Percentiles rank a stretch among this genome's conserved stretches.
These are phyloP conservation scores for Numenius phaeopus DNA, from an alignment of 2,797 vertebrate genomes.

Conservation along the genomic window DNA sequence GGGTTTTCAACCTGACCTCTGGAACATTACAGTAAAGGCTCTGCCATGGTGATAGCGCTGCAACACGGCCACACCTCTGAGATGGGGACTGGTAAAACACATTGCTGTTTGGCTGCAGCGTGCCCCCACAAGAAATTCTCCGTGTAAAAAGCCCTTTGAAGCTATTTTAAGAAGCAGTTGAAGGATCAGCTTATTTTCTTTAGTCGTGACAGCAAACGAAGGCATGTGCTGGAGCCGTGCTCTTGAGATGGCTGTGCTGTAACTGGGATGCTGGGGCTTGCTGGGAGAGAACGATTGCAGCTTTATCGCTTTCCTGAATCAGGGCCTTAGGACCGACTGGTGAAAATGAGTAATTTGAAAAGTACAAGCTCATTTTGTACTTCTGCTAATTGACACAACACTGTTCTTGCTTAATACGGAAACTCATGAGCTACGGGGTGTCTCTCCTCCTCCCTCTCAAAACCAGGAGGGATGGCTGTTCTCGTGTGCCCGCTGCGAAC, in stretches of 20 bases:
- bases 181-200: background rate
- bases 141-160: background rate
- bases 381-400: slow-evolving; percentile 5
- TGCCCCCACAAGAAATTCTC: background rate
- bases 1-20: background rate
- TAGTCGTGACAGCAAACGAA: background rate
- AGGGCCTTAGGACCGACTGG: background rate
- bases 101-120: background rate
- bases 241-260: background rate
- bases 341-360: slow-evolving; percentile 16
- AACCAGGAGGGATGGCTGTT: background rate
- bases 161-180: background rate
- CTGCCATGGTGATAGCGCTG: background rate
- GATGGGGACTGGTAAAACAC: background rate
- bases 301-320: background rate
- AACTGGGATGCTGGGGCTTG: background rate
- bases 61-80: background rate
- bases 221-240: background rate
- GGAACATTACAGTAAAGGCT: background rate
- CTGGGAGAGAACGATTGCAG: background rate
- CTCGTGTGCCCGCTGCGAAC: background rate
- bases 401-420: background rate
- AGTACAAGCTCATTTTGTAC: background rate
- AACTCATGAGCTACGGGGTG: background rate
- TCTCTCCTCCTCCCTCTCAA: background rate